Conservation (phyloP, 2,888 invertebrate species). For the Melanostoma mellinum region DNA sequence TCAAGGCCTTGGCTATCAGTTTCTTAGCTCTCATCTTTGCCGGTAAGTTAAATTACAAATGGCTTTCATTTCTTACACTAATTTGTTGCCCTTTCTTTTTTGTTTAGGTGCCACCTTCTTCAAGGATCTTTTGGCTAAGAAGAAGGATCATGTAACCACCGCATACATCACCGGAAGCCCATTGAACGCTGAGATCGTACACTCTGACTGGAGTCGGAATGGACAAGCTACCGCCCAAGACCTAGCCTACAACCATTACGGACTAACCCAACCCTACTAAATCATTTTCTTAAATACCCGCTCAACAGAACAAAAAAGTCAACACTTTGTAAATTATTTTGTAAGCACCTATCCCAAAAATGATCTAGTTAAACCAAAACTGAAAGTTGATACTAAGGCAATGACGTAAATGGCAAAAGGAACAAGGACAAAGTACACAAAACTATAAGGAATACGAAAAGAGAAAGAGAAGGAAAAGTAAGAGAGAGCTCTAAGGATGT, state of each 20-base stretch:
- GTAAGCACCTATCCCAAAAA: constrained; percentile 32
- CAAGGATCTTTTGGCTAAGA: constrained; percentile 82
- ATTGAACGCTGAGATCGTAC: constrained; percentile 81
- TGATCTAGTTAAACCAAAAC: constrained; percentile 42
- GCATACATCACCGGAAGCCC: constrained; percentile 82
- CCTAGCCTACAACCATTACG: constrained; percentile 81
- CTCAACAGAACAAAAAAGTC: constrained; percentile 19
- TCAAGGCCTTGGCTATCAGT: constrained; percentile 86
- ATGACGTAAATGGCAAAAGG: constrained; percentile 31
- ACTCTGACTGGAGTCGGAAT: constrained; percentile 82
- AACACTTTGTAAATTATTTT: constrained; percentile 58
- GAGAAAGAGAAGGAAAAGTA: too few species aligned
- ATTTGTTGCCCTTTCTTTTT: neutral
- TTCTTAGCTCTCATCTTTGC: constrained; percentile 85
- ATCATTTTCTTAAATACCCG: constrained; percentile 24
- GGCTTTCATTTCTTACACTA: neutral
- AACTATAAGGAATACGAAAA: constrained; percentile 11
- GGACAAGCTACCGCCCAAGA: constrained; percentile 81
- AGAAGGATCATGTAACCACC: constrained; percentile 82
- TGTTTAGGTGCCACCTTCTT: constrained; percentile 80
- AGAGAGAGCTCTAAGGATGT: constrained; percentile 40
- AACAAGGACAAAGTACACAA: constrained; percentile 50
- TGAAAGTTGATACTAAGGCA: constrained; percentile 4
- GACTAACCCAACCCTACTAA: constrained; percentile 81
- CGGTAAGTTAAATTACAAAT: constrained; percentile 78